A percentile compares a stretch with the other conserved stretches of the same genome.
These are phyloP conservation scores for Barnardius zonarius DNA, from an alignment of 2,113 vertebrate genomes.

Conservation along the genomic window DNA sequence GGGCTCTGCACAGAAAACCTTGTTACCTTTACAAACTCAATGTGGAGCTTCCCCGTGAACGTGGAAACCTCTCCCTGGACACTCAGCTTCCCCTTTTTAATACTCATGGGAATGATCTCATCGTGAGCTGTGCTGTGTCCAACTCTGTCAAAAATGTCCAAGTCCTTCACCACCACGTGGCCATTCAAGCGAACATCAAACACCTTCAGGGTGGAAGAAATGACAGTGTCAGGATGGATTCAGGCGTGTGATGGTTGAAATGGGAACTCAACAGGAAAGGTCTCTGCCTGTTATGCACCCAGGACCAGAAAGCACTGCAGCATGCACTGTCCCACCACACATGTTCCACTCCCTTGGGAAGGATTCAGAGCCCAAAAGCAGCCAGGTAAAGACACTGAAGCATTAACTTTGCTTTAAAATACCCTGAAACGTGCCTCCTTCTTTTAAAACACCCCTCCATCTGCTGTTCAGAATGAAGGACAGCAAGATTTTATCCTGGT, in stretches of 20 bases:
- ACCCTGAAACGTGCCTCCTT: background rate
- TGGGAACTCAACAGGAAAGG: background rate
- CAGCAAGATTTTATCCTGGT: background rate
- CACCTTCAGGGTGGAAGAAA: constrained; percentile 77
- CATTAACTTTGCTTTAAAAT: background rate
- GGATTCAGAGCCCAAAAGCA: background rate
- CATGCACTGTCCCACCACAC: background rate
- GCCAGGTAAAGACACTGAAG: background rate
- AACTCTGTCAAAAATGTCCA: constrained; percentile 97
- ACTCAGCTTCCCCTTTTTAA: constrained; percentile 92
- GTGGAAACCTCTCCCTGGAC: constrained; percentile 96
- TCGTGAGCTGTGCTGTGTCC: constrained; percentile 97
- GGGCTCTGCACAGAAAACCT: background rate
- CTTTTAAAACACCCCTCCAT: background rate
- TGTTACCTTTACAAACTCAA: constrained; percentile 97
- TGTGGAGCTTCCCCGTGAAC: constrained; percentile 92
- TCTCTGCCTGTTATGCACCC: background rate
- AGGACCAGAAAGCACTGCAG: background rate
- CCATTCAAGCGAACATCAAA: constrained; percentile 96
- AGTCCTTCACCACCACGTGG: constrained; percentile 93
- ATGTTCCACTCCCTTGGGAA: background rate
- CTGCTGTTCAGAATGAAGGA: background rate
- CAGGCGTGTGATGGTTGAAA: background rate
- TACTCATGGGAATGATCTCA: constrained; percentile 91
- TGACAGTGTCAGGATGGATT: background rate